Base-by-base conservation (phyloP, 2,113 vertebrate species). In the Geothlypis trichas region DNA sequence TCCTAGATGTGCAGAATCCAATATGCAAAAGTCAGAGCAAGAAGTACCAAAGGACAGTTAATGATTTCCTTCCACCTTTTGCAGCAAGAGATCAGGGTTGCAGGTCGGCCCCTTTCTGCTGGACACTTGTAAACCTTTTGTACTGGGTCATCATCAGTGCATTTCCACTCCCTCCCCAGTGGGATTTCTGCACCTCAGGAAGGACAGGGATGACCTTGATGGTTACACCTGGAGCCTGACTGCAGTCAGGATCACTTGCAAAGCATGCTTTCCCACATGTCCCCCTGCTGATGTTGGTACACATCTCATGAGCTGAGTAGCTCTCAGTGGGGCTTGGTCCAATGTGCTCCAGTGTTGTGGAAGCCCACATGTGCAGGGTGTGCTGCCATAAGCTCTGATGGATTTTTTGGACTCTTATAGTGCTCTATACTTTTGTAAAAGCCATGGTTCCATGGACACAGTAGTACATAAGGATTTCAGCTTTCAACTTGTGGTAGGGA, bases 361-460 rank as follows among this genome's bases (percentile, higher is more conserved):
- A 28, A 89, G 21, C 35, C 65, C 67, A 10, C 57, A 69, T 0
- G 0, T 26, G 19, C 7, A 6, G 33, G 4, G 7, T 61, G 30
- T 47, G 57, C 47, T 61, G 71, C 49, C 84, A 84, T 4, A 2
- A 67, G 31, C 28, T 88, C 20, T 68, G 23, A 7, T 4, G 2
- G 42, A 46, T 54, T 62, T 84, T 27, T 62, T 24, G 16, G 44
- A 61, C 31, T 20, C 23, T 66, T 41, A 22, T 4, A 35, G 28
- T 55, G 47, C 68, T 69, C 52, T 15, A 9, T 15, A 19, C 10
- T 65, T 58, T 80, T 58, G 58, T 67, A 58, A 69, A 88, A 86
- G 35, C 4, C 3, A 5, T 39, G 28, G 17, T 83, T 52, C 28
- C 11, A 18, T 9, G 67, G 42, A 58, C 9, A 47, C 3, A 66